These are phyloP conservation scores for Crax fasciolata DNA, from an alignment of 2,797 vertebrate genomes.

Conservation along the genomic window DNA sequence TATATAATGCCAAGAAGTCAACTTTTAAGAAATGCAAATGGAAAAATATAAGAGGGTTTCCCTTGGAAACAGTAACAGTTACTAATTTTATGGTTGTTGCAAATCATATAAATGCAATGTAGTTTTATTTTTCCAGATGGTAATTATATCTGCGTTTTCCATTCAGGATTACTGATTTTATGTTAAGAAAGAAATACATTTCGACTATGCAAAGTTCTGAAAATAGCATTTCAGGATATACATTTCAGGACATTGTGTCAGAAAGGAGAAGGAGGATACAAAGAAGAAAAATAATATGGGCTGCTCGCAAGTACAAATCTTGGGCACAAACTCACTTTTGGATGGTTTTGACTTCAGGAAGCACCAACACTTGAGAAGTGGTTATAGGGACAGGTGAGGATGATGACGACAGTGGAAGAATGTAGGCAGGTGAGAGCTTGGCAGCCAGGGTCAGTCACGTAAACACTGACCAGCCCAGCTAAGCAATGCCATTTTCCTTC, in stretches of 20 bases:
- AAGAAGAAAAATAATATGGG: neutral
- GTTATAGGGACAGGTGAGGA: neutral
- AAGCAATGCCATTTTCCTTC: neutral
- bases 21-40: neutral
- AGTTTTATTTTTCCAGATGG: neutral
- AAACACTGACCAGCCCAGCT: neutral
- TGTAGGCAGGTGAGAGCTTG: rapidly evolving
- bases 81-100: neutral
- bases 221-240: neutral
- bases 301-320: neutral
- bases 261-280: neutral
- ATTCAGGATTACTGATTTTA: neutral
- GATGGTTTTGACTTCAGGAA: neutral
- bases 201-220: neutral
- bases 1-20: neutral
- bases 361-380: neutral
- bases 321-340: neutral
- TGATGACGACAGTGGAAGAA: rapidly evolving
- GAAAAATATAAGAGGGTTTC: neutral
- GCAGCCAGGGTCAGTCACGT: neutral
- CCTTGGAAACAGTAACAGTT: neutral
- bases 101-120: neutral
- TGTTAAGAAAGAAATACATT: neutral
- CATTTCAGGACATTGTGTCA: neutral
- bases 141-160: neutral